phyloP scores from a whole-genome alignment of 53 echinoderm and acorn worm species.

The Echinarachnius parma region DNA sequence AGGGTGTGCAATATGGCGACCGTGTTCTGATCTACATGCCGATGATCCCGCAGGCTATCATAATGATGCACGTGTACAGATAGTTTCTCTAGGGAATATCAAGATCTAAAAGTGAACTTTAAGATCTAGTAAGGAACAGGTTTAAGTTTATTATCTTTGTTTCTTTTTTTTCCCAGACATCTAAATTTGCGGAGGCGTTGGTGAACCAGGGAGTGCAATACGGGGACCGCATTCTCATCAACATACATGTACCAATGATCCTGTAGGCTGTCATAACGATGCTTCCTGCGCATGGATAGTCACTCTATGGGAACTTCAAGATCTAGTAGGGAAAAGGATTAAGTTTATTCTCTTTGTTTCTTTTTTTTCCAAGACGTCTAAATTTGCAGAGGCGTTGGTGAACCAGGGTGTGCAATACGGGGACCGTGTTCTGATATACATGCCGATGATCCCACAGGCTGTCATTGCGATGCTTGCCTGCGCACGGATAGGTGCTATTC shows the following conservation, averaged over 20 bases:
- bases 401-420: conserved; percentile 72
- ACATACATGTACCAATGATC: conserved; percentile 84
- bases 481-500: conserved; percentile 83
- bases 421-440: conserved; percentile 88
- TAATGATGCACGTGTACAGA: too few species aligned
- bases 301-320: too few species aligned
- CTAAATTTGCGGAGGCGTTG: conserved; percentile 67
- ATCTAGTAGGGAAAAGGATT: too few species aligned
- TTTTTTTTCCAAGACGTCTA: conserved; percentile 62
- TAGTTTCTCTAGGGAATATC: too few species aligned
- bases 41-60: conserved; percentile 88
- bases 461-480: conserved; percentile 87
- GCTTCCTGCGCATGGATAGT: too few species aligned
- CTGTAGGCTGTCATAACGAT: conserved; percentile 89
- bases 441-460: conserved; percentile 96
- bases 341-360: neutral
- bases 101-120: too few species aligned
- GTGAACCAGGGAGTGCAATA: conserved; percentile 65
- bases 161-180: conserved; percentile 1
- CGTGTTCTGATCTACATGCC: conserved; percentile 96
- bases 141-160: too few species aligned
- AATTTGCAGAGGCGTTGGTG: conserved; percentile 66
- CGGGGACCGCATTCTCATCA: conserved; percentile 86
- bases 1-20: conserved; percentile 79
- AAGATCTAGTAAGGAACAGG: too few species aligned